phyloP scores from a whole-genome alignment of 2,797 vertebrate genomes.

The Mormyrops attenuatus region DNA sequence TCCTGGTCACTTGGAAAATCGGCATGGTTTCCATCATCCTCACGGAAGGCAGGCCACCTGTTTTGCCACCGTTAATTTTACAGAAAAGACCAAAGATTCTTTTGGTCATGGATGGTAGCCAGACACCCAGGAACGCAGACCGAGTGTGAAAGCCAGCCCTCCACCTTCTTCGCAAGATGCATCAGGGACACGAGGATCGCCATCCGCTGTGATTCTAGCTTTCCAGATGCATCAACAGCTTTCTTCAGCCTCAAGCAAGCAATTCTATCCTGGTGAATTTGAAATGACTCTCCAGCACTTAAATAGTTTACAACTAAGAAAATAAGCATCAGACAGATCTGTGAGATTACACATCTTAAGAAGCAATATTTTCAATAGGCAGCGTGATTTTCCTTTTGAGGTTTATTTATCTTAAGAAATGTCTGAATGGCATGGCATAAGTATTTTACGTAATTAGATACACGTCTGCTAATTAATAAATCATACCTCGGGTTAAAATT shows the following conservation, averaged over 20 bases:
- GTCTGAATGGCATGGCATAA: conserved; percentile 1
- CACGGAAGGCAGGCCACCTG: neutral
- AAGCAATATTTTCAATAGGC: neutral
- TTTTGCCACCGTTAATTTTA: neutral
- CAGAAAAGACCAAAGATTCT: neutral
- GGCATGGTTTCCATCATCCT: neutral
- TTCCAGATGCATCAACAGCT: neutral
- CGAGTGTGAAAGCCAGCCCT: neutral
- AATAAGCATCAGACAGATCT: neutral
- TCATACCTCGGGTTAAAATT: conserved; percentile 2
- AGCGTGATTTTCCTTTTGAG: neutral
- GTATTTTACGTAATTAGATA: conserved; percentile 1
- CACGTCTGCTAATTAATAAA: conserved; percentile 12
- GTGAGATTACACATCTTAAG: neutral
- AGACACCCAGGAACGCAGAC: neutral
- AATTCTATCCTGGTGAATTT: neutral
- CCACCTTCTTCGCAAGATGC: neutral
- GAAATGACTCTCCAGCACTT: neutral
- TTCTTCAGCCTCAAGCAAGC: neutral
- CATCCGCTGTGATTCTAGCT: neutral
- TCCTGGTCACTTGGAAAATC: neutral
- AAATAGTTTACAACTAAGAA: neutral
- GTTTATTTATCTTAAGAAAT: neutral
- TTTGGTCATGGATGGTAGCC: neutral
- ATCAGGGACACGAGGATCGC: neutral